These are phyloP conservation scores for Drosophila monieri DNA, from an alignment of 2,888 invertebrate species.

Conservation along the genomic window DNA sequence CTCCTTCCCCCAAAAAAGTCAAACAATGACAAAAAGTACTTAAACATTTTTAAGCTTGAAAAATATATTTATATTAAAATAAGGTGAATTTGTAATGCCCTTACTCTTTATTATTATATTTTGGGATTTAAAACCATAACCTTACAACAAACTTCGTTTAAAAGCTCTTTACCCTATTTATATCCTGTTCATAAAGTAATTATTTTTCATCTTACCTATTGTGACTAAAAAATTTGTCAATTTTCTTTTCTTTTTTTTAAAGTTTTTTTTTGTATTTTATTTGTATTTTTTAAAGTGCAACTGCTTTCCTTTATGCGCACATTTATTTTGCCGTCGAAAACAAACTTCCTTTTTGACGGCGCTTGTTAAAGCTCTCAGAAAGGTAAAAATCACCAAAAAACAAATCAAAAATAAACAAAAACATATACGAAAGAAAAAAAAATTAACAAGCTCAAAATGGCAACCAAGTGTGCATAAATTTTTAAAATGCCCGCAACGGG, in stretches of 20 bases:
- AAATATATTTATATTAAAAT: background rate
- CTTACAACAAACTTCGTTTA: no score
- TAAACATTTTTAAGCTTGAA: conserved; percentile 29
- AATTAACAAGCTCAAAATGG: conserved; percentile 76
- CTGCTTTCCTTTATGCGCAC: conserved; percentile 55
- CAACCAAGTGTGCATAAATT: conserved; percentile 77
- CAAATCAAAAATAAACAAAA: conserved; percentile 20
- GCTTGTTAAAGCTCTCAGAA: conserved; percentile 73
- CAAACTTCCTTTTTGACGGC: conserved; percentile 76
- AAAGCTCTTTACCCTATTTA: no score
- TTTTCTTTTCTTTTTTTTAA: background rate
- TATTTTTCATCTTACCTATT: no score
- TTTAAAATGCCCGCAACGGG: conserved; percentile 65
- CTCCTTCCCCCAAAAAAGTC: conserved; percentile 42
- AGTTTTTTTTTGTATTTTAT: conserved; percentile 37
- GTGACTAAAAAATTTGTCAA: no score
- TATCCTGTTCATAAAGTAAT: background rate
- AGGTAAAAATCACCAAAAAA: conserved; percentile 45
- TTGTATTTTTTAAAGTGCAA: conserved; percentile 39
- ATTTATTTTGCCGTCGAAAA: conserved; percentile 32
- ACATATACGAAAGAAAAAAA: conserved; percentile 19
- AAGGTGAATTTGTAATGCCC: background rate
- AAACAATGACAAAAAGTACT: conserved; percentile 31
- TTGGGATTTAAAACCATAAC: background rate
- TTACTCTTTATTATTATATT: background rate